Conservation (phyloP, 2,888 invertebrate genomes). For the Schizaphis graminum region DNA sequence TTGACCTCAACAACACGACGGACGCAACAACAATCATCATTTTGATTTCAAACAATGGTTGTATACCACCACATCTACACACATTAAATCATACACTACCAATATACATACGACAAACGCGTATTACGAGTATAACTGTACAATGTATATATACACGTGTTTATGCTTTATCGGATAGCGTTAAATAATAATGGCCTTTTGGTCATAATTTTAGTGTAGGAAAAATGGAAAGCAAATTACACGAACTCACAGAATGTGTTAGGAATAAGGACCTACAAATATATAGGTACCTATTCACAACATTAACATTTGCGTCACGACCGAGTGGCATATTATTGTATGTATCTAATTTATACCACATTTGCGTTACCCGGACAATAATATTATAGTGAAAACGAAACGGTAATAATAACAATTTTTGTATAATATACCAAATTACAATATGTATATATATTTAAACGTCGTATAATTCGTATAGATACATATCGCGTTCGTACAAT, state of each 20-base stretch:
- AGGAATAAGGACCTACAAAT: neutral
- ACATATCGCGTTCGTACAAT: neutral
- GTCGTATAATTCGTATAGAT: neutral
- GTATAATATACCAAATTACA: neutral
- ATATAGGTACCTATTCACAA: neutral
- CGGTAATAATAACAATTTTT: neutral
- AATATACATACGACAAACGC: neutral
- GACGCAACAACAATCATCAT: neutral
- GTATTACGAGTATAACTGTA: neutral
- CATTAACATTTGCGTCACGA: neutral
- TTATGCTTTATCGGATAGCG: neutral
- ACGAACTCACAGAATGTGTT: neutral
- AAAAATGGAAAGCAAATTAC: slow-evolving; percentile 16
- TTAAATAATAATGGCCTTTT: slow-evolving; percentile 11
- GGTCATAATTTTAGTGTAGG: neutral
- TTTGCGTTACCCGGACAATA: neutral
- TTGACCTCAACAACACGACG: neutral
- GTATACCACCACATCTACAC: neutral
- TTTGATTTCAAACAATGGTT: slow-evolving; percentile 39
- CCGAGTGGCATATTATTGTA: neutral
- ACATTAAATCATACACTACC: neutral
- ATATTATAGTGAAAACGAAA: neutral
- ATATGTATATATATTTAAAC: neutral
- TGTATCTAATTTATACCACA: neutral
- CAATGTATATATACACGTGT: neutral